Conservation (phyloP, 2,113 vertebrate genomes). For the Columba janthina region DNA sequence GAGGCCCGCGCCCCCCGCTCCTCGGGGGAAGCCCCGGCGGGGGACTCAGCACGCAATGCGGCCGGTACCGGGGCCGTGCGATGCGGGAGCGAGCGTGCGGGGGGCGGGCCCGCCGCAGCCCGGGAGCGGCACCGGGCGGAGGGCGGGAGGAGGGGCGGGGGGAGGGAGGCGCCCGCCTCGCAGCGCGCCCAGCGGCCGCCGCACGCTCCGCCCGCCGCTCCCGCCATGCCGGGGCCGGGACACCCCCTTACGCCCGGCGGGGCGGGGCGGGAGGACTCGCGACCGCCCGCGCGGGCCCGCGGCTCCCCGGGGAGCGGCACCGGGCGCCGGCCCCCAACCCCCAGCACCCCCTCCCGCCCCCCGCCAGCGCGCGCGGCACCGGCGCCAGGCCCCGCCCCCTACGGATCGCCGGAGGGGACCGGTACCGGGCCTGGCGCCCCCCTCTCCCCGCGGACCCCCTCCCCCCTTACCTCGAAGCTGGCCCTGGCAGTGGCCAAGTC, state of each 20-base stretch:
- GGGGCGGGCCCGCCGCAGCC: conserved; percentile 18
- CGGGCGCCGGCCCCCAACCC: background rate
- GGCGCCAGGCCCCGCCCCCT: conserved; percentile 52
- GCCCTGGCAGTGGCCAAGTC: no score
- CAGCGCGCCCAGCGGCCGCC: background rate
- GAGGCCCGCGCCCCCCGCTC: background rate
- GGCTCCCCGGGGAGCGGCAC: background rate
- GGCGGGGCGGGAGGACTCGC: background rate
- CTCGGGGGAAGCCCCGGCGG: background rate
- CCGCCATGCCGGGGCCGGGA: background rate
- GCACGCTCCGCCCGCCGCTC: background rate
- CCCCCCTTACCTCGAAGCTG: no score
- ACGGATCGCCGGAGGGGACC: conserved; percentile 11
- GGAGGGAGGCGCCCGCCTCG: background rate
- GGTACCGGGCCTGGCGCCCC: background rate
- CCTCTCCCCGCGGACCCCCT: no score
- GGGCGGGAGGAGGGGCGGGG: background rate
- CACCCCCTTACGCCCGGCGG: background rate
- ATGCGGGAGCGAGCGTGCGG: background rate
- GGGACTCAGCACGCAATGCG: background rate
- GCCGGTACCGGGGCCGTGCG: background rate
- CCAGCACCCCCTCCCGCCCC: background rate
- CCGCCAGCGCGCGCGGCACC: conserved; percentile 19
- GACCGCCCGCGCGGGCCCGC: background rate
- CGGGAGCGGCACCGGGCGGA: background rate